Percentiles rank a stretch among this genome's conserved stretches.
These are phyloP conservation scores for Terrapene triunguis DNA, from an alignment of 2,113 vertebrate species.

Conservation along the genomic window DNA sequence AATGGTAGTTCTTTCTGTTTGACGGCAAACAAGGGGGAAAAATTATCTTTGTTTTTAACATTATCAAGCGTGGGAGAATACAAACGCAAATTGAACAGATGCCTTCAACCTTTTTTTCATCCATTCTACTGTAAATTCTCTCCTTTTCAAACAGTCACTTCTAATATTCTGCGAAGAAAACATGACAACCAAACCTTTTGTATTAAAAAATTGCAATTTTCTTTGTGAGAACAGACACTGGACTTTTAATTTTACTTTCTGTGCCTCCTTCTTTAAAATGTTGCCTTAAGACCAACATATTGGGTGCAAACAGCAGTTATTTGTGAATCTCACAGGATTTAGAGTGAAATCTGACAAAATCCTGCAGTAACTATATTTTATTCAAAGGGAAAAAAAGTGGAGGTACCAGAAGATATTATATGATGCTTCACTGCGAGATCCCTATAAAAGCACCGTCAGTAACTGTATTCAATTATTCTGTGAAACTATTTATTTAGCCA, in stretches of 20 bases:
- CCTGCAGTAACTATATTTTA: not conserved
- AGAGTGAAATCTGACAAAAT: conserved; percentile 13
- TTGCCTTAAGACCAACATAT: not conserved
- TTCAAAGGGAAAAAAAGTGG: not conserved
- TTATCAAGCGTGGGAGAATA: conserved; percentile 24
- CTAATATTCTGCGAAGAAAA: not conserved
- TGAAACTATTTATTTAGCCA: accelerated
- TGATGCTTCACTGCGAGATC: not conserved
- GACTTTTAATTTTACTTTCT: not conserved
- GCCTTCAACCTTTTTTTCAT: not conserved
- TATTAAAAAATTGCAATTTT: not conserved
- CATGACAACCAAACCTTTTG: not conserved
- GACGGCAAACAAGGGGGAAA: conserved; percentile 15
- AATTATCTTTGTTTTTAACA: conserved; percentile 53
- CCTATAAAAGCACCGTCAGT: not conserved
- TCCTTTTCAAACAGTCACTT: conserved; percentile 25
- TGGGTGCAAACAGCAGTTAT: not conserved
- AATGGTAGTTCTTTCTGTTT: not conserved
- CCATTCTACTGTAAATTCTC: conserved; percentile 3
- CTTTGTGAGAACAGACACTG: not conserved
- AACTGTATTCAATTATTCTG: not conserved
- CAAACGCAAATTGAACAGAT: conserved; percentile 64
- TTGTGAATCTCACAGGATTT: not conserved
- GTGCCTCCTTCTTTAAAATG: not conserved
- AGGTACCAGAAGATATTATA: not conserved